Percentiles rank a stretch among this genome's conserved stretches.
Evolutionary conservation across 2,888 invertebrate genomes (phyloP).

Genomic region (Hermodice carunculata): DNA sequence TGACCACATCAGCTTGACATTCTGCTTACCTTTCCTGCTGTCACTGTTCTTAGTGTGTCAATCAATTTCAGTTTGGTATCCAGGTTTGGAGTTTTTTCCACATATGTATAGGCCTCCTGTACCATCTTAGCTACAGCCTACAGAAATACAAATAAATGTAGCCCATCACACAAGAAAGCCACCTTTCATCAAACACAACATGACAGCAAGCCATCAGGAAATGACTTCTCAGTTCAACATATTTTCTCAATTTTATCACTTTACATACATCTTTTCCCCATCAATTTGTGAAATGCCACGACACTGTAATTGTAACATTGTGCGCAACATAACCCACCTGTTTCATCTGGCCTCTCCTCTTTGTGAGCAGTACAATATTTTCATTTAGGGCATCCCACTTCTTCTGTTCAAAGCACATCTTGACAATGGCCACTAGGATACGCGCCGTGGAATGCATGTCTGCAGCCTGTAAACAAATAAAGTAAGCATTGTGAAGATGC

Average conservation of each 20-base stretch:
- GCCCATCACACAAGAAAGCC: neutral
- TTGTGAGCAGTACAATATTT: conserved; percentile 89
- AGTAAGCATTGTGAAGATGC: no score
- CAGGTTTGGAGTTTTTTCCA: conserved; percentile 91
- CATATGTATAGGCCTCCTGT: conserved; percentile 93
- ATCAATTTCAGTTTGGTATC: conserved; percentile 94
- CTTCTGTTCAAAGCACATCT: conserved; percentile 86
- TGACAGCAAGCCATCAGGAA: neutral
- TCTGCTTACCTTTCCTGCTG: conserved; percentile 93
- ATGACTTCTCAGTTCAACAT: no score
- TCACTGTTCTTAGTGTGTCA: conserved; percentile 93
- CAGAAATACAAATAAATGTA: no score
- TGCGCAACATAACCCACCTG: conserved; percentile 64
- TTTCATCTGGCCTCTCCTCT: conserved; percentile 95
- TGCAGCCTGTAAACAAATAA: conserved; percentile 78
- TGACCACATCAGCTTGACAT: no score
- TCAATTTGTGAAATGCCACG: no score
- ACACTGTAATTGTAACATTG: no score
- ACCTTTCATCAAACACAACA: neutral
- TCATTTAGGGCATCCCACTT: conserved; percentile 96
- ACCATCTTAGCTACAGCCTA: conserved; percentile 92
- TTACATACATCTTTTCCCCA: no score
- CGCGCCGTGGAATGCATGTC: conserved; percentile 96
- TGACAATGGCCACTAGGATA: conserved; percentile 92
- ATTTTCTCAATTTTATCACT: no score